A percentile compares a stretch with the other conserved stretches of the same genome.
Evolutionary conservation across 1,140 invertebrate genomes (phyloP).

Genomic region (Homalodisca vitripennis): DNA sequence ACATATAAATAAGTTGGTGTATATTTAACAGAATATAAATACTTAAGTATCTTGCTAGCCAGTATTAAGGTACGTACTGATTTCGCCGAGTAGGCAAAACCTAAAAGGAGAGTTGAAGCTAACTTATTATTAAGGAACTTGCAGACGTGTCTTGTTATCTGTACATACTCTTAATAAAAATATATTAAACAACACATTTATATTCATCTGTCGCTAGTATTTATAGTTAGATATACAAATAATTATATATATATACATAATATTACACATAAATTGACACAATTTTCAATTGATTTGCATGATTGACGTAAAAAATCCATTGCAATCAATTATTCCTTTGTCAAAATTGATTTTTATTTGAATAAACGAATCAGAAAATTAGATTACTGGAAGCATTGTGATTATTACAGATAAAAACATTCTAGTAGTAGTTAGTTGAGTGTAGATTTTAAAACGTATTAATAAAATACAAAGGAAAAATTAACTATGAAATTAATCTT

Average conservation of each 20-base stretch:
- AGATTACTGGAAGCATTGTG: no score
- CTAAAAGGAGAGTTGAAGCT: background rate
- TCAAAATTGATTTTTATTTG: no score
- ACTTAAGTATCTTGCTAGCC: slow-evolving; percentile 1
- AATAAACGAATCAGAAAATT: no score
- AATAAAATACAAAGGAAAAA: no score
- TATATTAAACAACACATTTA: background rate
- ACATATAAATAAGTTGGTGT: background rate
- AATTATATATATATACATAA: background rate
- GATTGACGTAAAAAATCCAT: background rate
- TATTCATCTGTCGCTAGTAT: background rate
- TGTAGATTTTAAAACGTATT: no score
- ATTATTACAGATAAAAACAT: no score
- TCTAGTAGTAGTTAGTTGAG: no score
- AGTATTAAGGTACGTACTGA: background rate
- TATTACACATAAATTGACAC: background rate
- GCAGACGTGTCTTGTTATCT: background rate
- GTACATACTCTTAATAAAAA: background rate
- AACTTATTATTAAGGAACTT: slow-evolving; percentile 6
- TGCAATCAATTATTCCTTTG: background rate
- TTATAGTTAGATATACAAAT: background rate
- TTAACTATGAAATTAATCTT: no score
- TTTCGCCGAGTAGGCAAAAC: background rate
- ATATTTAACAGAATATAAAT: background rate
- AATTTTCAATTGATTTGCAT: background rate